Evolutionary conservation across 2,888 invertebrate genomes (phyloP).

Genomic region (Hypsopygia costalis): DNA sequence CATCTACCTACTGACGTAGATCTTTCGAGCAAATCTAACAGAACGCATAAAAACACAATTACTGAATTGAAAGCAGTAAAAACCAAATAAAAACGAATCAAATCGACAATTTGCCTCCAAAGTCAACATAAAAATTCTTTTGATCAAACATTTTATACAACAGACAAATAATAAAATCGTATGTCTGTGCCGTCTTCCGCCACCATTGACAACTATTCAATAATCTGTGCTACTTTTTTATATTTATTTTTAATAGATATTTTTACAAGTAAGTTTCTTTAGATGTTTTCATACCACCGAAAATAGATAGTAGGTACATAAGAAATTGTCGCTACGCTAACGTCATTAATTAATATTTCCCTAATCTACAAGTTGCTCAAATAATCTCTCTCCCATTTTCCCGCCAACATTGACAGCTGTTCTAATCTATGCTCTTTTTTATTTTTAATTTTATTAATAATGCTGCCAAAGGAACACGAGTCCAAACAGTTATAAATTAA

Average conservation of each 20-base stretch:
- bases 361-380: too few species aligned
- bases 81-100: neutral
- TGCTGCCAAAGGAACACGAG: slow-evolving; percentile 1
- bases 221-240: too few species aligned
- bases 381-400: neutral
- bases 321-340: too few species aligned
- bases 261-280: too few species aligned
- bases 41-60: neutral
- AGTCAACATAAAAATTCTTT: neutral
- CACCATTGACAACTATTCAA: too few species aligned
- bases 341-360: too few species aligned
- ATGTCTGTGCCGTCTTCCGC: too few species aligned
- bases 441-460: slow-evolving; percentile 1
- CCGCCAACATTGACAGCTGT: neutral
- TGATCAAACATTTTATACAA: neutral
- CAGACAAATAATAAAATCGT: neutral
- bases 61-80: neutral
- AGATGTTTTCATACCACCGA: too few species aligned
- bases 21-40: too few species aligned
- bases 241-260: too few species aligned
- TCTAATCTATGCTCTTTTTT: neutral
- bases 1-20: too few species aligned
- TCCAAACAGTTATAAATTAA: slow-evolving; percentile 20
- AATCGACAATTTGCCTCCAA: neutral
- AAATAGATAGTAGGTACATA: too few species aligned